phyloP scores from a whole-genome alignment of 2,888 invertebrate genomes.

The Xestia sexstrigata region DNA sequence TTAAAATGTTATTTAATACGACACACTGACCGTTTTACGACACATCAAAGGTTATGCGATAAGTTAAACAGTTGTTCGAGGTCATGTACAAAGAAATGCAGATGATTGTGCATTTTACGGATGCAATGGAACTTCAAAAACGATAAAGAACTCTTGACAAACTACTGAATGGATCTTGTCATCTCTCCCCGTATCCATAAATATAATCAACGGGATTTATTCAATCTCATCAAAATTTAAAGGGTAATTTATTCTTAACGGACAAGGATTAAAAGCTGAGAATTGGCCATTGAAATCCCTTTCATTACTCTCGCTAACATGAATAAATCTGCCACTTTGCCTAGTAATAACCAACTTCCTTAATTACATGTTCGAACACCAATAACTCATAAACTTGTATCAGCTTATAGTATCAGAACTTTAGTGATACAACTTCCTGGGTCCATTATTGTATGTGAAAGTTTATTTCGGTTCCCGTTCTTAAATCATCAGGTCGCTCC shows the following conservation, averaged over 20 bases:
- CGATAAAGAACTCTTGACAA: conserved; percentile 30
- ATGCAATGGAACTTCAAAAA: conserved; percentile 19
- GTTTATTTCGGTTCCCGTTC: conserved; percentile 80
- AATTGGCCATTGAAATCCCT: conserved; percentile 38
- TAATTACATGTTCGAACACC: conserved; percentile 39
- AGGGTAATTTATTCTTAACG: conserved; percentile 26
- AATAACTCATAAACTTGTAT: conserved; percentile 51
- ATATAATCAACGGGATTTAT: conserved; percentile 29
- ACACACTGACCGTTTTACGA: conserved; percentile 80
- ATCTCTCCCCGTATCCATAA: conserved; percentile 12
- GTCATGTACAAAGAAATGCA: conserved; percentile 65
- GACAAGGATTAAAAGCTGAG: conserved; percentile 42
- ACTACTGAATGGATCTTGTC: conserved; percentile 31
- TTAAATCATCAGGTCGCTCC: conserved; percentile 77
- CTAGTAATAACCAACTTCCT: conserved; percentile 32
- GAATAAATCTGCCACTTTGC: conserved; percentile 35
- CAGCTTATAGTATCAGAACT: conserved; percentile 45
- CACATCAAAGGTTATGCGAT: conserved; percentile 76
- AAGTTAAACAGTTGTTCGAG: conserved; percentile 62
- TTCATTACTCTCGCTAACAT: conserved; percentile 53
- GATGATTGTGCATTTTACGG: conserved; percentile 31
- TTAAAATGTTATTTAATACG: conserved; percentile 84
- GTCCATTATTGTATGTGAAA: conserved; percentile 79
- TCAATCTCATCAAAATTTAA: conserved; percentile 35
- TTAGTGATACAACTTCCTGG: conserved; percentile 71